phyloP scores from a whole-genome alignment of 2,888 invertebrate species.

The Ormyrus labotus region DNA sequence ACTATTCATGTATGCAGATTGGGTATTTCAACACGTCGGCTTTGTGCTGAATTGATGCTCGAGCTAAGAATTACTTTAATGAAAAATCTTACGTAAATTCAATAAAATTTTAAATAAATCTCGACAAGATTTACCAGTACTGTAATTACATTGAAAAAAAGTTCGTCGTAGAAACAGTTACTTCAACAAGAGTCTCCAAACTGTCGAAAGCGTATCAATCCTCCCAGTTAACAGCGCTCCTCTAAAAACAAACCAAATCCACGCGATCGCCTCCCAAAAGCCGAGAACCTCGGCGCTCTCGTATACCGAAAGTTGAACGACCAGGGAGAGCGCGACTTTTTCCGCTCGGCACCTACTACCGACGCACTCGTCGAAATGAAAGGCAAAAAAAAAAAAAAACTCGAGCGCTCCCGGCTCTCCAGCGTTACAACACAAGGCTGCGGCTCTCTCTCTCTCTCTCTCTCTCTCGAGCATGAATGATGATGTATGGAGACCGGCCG shows the following conservation, averaged over 20 bases:
- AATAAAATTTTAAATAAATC: no score
- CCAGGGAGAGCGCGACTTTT: no score
- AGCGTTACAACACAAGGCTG: constrained; percentile 61
- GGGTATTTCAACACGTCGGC: constrained; percentile 57
- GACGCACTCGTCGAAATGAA: no score
- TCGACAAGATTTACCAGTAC: no score
- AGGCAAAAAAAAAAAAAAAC: constrained; percentile 22
- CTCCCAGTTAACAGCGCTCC: no score
- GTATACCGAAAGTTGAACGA: no score
- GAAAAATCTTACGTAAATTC: background rate
- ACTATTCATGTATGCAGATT: constrained; percentile 50
- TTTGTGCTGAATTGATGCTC: constrained; percentile 25
- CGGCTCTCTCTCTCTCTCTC: constrained; percentile 63
- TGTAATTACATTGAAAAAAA: no score
- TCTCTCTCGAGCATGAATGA: constrained; percentile 70
- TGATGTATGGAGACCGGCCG: constrained; percentile 75
- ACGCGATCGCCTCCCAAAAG: background rate
- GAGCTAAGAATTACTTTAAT: constrained; percentile 3
- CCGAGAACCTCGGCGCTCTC: constrained; percentile 16
- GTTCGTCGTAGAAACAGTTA: no score
- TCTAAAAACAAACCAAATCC: no score
- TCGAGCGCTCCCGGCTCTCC: constrained; percentile 25
- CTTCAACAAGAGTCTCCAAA: no score
- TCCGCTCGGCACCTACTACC: no score
- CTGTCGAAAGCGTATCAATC: no score